Percentiles rank a stretch among this genome's conserved stretches.
These are phyloP conservation scores for Geotrupes spiniger DNA, from an alignment of 2,888 invertebrate genomes.

Conservation along the genomic window DNA sequence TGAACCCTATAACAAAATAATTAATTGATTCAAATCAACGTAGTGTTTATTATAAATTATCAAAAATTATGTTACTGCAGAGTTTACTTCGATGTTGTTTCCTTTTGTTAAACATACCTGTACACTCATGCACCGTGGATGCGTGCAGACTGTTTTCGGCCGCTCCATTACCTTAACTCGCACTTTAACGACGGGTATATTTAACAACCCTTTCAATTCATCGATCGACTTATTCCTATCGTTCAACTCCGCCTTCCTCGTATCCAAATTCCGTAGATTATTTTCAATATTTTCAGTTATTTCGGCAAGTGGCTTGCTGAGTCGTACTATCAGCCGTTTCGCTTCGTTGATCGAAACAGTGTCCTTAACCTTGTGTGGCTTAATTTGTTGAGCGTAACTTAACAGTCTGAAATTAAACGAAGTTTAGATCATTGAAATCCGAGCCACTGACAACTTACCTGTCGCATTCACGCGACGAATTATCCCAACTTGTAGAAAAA, in stretches of 20 bases:
- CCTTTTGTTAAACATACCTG: not conserved
- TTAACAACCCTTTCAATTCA: conserved; percentile 36
- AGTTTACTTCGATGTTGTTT: too few species aligned
- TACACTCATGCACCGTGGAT: conserved; percentile 1
- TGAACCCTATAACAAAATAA: too few species aligned
- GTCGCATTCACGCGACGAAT: conserved; percentile 13
- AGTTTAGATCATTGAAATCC: too few species aligned
- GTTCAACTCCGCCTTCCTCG: conserved; percentile 29
- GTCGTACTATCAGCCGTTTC: conserved; percentile 38
- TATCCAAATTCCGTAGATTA: conserved; percentile 37
- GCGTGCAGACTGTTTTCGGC: conserved; percentile 29
- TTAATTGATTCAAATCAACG: not conserved
- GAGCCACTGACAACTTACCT: too few species aligned
- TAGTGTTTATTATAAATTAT: not conserved
- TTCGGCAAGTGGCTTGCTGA: conserved; percentile 43
- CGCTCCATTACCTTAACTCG: conserved; percentile 33
- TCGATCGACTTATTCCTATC: conserved; percentile 32
- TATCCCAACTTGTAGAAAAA: conserved; percentile 19
- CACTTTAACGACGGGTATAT: conserved; percentile 38
- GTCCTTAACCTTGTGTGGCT: conserved; percentile 39
- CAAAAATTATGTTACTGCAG: too few species aligned
- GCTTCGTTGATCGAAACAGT: conserved; percentile 43
- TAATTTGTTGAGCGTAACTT: not conserved
- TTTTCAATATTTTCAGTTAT: conserved; percentile 41
- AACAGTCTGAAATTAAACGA: conserved; percentile 11